Conservation (phyloP, 2,797 vertebrate genomes). For the Phaenicophaeus curvirostris region DNA sequence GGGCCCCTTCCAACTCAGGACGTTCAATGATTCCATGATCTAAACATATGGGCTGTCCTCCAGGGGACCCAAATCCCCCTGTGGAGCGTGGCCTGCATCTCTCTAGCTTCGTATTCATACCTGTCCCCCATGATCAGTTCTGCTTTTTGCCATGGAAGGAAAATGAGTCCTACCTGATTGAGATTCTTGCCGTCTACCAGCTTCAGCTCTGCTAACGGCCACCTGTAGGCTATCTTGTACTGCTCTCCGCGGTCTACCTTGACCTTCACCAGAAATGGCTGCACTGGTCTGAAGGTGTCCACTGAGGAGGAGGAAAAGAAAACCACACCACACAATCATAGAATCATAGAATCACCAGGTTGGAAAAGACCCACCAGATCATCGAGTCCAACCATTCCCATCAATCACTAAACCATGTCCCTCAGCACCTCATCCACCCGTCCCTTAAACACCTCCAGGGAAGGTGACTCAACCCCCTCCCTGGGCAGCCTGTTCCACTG, state of each 20-base stretch:
- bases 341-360: no score
- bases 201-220: conserved; percentile 53
- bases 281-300: background rate
- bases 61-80: background rate
- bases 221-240: conserved; percentile 10
- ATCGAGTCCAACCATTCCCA: no score
- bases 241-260: conserved; percentile 39
- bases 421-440: no score
- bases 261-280: conserved; percentile 40
- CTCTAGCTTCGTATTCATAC: background rate
- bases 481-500: no score
- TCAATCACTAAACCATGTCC: no score
- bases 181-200: conserved; percentile 53
- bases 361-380: no score
- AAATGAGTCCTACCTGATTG: conserved; percentile 5
- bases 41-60: background rate
- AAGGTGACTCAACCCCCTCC: no score
- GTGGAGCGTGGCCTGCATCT: background rate
- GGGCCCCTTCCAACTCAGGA: no score
- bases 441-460: no score
- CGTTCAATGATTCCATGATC: no score
- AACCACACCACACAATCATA: no score
- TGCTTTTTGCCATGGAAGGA: background rate
- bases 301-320: background rate
- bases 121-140: background rate